Conservation (phyloP, 2,113 vertebrate genomes). For the Leptocoma aspasia region DNA sequence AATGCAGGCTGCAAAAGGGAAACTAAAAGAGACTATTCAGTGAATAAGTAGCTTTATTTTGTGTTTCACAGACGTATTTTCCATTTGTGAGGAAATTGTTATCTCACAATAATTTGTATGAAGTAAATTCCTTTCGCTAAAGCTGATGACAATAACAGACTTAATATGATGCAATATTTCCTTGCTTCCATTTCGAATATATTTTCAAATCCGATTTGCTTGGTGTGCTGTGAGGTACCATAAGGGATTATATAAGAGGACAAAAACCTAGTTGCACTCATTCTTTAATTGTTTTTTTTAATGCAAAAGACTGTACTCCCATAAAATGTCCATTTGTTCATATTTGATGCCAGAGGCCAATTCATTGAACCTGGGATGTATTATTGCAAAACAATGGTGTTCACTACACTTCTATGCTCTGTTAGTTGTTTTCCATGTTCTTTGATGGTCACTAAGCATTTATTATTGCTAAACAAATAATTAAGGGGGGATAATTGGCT, state of each 20-base stretch:
- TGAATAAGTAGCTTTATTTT: background rate
- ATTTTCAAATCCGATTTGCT: background rate
- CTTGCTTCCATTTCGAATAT: background rate
- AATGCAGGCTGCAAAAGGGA: background rate
- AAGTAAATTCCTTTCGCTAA: background rate
- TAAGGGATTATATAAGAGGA: background rate
- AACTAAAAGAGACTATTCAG: background rate
- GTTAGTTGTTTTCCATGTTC: background rate
- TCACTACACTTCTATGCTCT: background rate
- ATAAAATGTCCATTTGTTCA: constrained; percentile 7
- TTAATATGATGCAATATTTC: background rate
- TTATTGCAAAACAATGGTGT: background rate
- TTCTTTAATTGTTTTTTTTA: background rate
- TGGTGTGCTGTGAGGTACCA: background rate
- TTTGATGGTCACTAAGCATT: constrained; percentile 10
- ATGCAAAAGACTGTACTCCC: background rate
- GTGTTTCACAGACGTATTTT: background rate
- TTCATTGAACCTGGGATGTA: background rate
- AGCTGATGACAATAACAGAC: background rate
- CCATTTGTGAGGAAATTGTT: background rate
- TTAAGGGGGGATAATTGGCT: constrained; percentile 36
- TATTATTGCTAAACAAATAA: constrained; percentile 43
- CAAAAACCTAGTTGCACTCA: background rate
- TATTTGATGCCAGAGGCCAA: background rate
- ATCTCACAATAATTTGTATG: background rate